These are phyloP conservation scores for Glaucomys volans DNA, from an alignment of 2,113 vertebrate species.

Conservation along the genomic window DNA sequence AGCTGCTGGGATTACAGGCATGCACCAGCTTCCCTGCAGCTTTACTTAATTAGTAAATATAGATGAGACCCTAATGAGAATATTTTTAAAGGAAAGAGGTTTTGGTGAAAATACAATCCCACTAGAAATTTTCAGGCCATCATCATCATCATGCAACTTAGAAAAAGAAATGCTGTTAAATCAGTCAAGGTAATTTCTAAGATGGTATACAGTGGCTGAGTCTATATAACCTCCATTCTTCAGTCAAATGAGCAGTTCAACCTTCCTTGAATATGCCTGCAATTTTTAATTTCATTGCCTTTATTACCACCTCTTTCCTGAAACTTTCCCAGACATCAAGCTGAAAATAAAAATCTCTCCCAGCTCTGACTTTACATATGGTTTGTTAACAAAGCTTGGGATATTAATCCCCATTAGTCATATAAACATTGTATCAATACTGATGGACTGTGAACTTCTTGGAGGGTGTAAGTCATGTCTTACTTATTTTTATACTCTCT, in stretches of 20 bases:
- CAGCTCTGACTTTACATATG: not conserved
- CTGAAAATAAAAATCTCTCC: not conserved
- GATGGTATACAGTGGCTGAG: not conserved
- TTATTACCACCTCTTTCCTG: slow-evolving; percentile 15
- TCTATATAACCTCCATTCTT: not conserved
- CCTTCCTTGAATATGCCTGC: not conserved
- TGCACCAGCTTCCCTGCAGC: no score
- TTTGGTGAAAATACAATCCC: not conserved
- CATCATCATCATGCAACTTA: not conserved
- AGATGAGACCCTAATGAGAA: not conserved
- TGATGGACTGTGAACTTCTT: not conserved
- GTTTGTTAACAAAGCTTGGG: not conserved
- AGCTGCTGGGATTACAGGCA: no score
- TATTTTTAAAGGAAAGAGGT: slow-evolving; percentile 8
- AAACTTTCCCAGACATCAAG: not conserved
- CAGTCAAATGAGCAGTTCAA: not conserved
- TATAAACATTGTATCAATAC: not conserved
- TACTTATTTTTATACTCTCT: slow-evolving; percentile 25
- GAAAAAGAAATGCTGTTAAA: not conserved
- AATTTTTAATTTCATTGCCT: not conserved
- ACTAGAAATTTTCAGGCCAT: not conserved
- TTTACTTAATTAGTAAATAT: slow-evolving; percentile 32
- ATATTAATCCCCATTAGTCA: not conserved
- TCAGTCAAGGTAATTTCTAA: not conserved
- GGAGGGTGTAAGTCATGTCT: not conserved